These are phyloP conservation scores for Tautogolabrus adspersus DNA, from an alignment of 2,113 vertebrate species.

Conservation along the genomic window DNA sequence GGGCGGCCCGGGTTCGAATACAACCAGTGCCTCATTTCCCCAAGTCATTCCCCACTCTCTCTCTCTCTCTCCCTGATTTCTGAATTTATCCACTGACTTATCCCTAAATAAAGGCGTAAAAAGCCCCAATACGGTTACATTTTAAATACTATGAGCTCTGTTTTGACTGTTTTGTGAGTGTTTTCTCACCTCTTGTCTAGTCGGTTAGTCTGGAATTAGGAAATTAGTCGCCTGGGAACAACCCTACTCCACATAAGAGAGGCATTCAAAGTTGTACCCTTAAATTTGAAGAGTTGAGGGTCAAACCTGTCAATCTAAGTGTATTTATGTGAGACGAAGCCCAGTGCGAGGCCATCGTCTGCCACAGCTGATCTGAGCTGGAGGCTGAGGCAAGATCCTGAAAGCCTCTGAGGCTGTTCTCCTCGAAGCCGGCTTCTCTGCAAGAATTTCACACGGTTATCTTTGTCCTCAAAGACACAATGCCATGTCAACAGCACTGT, in stretches of 20 bases:
- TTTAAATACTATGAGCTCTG: too few species aligned
- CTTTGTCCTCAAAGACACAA: conserved; percentile 79
- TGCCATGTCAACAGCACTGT: conserved; percentile 68
- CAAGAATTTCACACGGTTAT: conserved; percentile 83
- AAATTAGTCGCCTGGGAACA: too few species aligned
- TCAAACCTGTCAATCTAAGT: conserved; percentile 42
- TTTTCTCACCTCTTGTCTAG: too few species aligned
- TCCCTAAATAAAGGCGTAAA: too few species aligned
- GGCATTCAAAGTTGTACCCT: conserved; percentile 28
- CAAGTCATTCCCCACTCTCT: too few species aligned
- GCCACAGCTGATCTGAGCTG: conserved; percentile 56
- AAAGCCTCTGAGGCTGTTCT: conserved; percentile 60
- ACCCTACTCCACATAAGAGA: not conserved
- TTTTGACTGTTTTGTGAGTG: too few species aligned
- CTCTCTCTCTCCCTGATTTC: too few species aligned
- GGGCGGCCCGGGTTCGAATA: too few species aligned
- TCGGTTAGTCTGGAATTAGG: too few species aligned
- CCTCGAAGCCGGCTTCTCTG: conserved; percentile 58
- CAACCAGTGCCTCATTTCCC: too few species aligned
- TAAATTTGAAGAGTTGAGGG: conserved; percentile 11
- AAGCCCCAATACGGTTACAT: too few species aligned
- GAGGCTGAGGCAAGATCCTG: conserved; percentile 33
- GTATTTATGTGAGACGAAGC: conserved; percentile 56
- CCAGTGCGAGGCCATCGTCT: conserved; percentile 43
- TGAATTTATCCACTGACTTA: too few species aligned